Conservation (phyloP, 2,888 invertebrate genomes). For the Dryobotodes eremita region DNA sequence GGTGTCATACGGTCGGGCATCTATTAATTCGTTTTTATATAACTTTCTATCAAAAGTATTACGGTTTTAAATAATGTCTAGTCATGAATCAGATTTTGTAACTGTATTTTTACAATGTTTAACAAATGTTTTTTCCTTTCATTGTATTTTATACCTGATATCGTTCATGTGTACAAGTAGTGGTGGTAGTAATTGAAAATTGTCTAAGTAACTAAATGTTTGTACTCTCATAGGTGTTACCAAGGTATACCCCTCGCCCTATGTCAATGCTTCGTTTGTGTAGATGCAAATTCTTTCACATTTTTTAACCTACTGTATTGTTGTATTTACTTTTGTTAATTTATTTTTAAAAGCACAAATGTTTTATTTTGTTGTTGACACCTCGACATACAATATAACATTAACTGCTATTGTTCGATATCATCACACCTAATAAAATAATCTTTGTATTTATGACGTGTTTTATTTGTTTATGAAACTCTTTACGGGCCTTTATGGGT, state of each 20-base stretch:
- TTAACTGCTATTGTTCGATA: constrained; percentile 88
- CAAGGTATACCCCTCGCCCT: constrained; percentile 85
- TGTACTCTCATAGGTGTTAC: constrained; percentile 65
- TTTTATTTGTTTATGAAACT: constrained; percentile 73
- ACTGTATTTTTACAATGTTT: constrained; percentile 75
- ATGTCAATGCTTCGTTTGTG: constrained; percentile 83
- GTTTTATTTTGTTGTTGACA: constrained; percentile 90
- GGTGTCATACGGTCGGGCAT: constrained; percentile 63
- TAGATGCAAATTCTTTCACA: constrained; percentile 76
- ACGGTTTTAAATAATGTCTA: constrained; percentile 75
- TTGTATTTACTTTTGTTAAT: constrained; percentile 90
- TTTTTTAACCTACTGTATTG: constrained; percentile 83
- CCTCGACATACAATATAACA: constrained; percentile 87
- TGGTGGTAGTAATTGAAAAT: constrained; percentile 43
- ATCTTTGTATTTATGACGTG: constrained; percentile 83
- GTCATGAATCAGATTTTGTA: constrained; percentile 80
- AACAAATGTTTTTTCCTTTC: constrained; percentile 63
- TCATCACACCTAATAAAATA: constrained; percentile 90
- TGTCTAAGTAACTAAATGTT: constrained; percentile 56
- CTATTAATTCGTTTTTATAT: constrained; percentile 60
- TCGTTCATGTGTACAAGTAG: constrained; percentile 66
- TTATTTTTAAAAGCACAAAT: constrained; percentile 90
- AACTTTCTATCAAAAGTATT: constrained; percentile 64
- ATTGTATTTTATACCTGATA: constrained; percentile 61
- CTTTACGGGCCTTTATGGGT: not conserved